Evolutionary conservation across 2,797 vertebrate genomes (phyloP).

Genomic region (Karalla daura): DNA sequence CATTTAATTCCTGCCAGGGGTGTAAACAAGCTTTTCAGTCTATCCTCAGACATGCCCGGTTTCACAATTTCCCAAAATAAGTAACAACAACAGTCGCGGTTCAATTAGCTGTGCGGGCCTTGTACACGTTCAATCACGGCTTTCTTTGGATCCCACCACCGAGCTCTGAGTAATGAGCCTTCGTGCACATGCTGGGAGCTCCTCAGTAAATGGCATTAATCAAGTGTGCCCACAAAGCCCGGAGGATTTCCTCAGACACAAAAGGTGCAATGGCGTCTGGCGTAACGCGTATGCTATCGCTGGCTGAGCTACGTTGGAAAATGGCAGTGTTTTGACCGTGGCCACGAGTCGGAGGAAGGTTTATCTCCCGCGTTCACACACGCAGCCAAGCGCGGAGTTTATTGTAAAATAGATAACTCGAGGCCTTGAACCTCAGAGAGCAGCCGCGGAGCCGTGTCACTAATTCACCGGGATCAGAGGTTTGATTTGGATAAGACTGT

Average conservation of each 20-base stretch:
- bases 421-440: not conserved
- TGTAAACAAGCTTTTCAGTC: constrained; percentile 10
- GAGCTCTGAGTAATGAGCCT: constrained; percentile 53
- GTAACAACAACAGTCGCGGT: constrained; percentile 21
- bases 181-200: constrained; percentile 12
- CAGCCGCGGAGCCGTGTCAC: not conserved
- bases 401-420: constrained; percentile 21
- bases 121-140: constrained; percentile 30
- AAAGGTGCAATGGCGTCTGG: constrained; percentile 36
- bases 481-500: constrained; percentile 17
- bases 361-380: constrained; percentile 22
- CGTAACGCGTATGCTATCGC: constrained; percentile 15
- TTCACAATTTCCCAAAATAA: constrained; percentile 7
- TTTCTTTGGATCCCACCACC: constrained; percentile 15
- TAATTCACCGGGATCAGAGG: constrained; percentile 4
- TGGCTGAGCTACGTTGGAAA: constrained; percentile 45
- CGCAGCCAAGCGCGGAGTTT: constrained; percentile 11
- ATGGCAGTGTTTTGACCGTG: constrained; percentile 32
- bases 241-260: constrained; percentile 45
- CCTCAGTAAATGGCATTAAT: constrained; percentile 59
- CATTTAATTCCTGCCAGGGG: not conserved
- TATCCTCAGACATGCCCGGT: not conserved
- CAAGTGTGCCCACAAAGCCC: constrained; percentile 41
- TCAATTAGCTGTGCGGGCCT: constrained; percentile 15
- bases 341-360: not conserved